Conservation (phyloP, 2,113 vertebrate species). For the Gallinago jamesoni region DNA sequence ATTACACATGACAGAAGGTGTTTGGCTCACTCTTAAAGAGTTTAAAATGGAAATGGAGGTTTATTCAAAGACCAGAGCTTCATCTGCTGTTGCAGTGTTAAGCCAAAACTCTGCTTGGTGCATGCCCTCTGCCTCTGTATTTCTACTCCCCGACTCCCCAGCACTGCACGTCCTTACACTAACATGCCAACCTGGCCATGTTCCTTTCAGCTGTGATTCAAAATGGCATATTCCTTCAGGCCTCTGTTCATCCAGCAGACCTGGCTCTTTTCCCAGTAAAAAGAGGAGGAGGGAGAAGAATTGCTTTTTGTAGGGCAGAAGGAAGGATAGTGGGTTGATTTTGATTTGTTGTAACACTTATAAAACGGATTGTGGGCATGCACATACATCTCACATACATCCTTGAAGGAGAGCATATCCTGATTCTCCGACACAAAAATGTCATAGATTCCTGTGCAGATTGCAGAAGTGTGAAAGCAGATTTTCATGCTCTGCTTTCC, state of each 20-base stretch:
- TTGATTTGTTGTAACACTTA: not conserved
- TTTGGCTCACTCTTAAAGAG: not conserved
- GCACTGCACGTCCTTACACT: not conserved
- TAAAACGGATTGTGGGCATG: not conserved
- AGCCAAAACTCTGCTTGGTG: not conserved
- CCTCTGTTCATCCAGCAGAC: not conserved
- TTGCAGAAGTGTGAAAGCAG: not conserved
- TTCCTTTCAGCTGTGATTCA: not conserved
- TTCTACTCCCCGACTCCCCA: rapidly evolving
- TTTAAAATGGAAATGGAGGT: not conserved
- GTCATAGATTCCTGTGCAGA: not conserved
- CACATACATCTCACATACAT: not conserved
- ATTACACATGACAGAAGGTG: not conserved
- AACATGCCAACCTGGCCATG: not conserved
- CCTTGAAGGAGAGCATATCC: not conserved
- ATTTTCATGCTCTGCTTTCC: not conserved
- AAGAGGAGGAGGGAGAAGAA: not conserved
- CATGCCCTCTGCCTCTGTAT: not conserved
- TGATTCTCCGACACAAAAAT: not conserved
- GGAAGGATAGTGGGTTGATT: not conserved
- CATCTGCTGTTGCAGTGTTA: not conserved
- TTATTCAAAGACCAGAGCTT: not conserved
- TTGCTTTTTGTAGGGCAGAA: not conserved
- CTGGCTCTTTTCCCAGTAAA: conserved; percentile 1
- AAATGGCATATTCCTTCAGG: not conserved